Evolutionary conservation across 2,113 vertebrate genomes (phyloP), one percentile per base, ranked within the genome.

Genomic region (Daphoenositta chrysoptera): DNA sequence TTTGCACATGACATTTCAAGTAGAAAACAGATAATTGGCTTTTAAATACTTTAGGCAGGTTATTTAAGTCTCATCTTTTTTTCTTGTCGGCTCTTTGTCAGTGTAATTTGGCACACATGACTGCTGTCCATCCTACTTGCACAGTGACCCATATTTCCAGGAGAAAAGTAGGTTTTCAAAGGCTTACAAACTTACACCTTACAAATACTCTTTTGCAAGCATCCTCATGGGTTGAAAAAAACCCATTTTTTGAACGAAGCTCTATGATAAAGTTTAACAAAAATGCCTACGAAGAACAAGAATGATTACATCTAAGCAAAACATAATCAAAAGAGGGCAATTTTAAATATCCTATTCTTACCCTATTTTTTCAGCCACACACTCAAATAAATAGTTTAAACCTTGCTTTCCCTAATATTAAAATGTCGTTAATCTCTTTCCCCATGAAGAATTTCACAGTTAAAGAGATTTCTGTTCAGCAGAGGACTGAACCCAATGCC

Each of bases 241-340:
- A 1, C 26, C 15, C 13, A 5, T 6, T 57, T 47, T 54, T 76
- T 40, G 22, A 13, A 45, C 1, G 0, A 14, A 23, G 8, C 6
- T 10, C 21, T 17, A 20, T 4, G 23, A 64, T 7, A 64, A 45
- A 80, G 27, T 13, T 48, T 66, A 45, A 83, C 47, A 86, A 63
- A 86, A 76, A 83, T 11, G 21, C 31, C n/a, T n/a, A 23, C 10
- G 3, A 77, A 65, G 45, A 54, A 33, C 19, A 76, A 80, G 20
- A 28, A 57, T 11, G 7, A 47, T 58, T 69, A n/a, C 15, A 73
- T 58, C 11, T 17, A 50, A n/a, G 18, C 6, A 39, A 76, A 61
- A 47, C 24, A 27, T 31, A 63, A 73, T 18, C 71, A 58, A 58
- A 64, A 15, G 2, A 60, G 6, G 3, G 5, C 10, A 16, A 28